Percentiles rank a stretch among this genome's conserved stretches.
Evolutionary conservation across 2,113 vertebrate genomes (phyloP).

Genomic region (Eublepharis macularius): DNA sequence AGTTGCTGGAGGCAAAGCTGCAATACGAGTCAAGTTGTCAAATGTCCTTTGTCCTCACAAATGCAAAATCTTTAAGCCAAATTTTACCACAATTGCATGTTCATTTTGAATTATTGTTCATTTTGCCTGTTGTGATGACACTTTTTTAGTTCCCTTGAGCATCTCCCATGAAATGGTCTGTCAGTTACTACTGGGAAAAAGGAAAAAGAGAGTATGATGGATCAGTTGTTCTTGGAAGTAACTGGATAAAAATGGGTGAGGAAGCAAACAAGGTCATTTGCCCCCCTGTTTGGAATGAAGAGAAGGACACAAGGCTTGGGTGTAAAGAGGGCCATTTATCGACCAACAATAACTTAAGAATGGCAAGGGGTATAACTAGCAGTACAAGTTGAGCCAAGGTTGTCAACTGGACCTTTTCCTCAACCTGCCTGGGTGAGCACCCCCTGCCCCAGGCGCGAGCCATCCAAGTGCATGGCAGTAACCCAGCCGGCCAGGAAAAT

Average conservation of each 20-base stretch:
- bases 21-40: slow-evolving; percentile 70
- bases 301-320: too few species aligned
- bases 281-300: too few species aligned
- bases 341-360: too few species aligned
- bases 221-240: slow-evolving; percentile 37
- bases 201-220: slow-evolving; percentile 34
- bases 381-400: too few species aligned
- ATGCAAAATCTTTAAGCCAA: slow-evolving; percentile 62
- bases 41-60: slow-evolving; percentile 66
- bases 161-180: slow-evolving; percentile 39
- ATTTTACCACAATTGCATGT: slow-evolving; percentile 54
- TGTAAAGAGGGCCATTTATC: too few species aligned
- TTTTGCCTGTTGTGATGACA: slow-evolving; percentile 51
- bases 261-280: slow-evolving; percentile 19
- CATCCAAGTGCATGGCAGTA: too few species aligned
- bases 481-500: too few species aligned
- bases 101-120: slow-evolving; percentile 62
- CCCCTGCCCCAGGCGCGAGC: too few species aligned
- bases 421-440: too few species aligned
- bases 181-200: slow-evolving; percentile 45
- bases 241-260: slow-evolving; percentile 36
- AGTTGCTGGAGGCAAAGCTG: slow-evolving; percentile 71
- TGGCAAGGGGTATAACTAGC: too few species aligned
- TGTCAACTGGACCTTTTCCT: too few species aligned
- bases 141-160: slow-evolving; percentile 5